Conservation (phyloP, 2,888 invertebrate species). For the Drosophila tripunctata region DNA sequence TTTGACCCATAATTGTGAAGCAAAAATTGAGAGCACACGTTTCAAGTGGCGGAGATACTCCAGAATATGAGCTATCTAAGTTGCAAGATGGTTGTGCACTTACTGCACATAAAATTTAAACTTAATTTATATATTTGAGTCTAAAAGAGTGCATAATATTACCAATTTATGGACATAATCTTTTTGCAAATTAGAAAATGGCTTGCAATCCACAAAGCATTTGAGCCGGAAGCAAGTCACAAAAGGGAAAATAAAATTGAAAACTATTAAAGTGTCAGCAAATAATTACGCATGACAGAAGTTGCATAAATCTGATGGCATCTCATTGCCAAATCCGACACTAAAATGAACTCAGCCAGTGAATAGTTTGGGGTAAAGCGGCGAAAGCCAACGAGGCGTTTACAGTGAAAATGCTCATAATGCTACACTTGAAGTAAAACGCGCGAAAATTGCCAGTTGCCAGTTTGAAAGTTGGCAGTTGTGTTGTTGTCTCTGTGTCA, state of each 20-base stretch:
- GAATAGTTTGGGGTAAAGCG: constrained; percentile 40
- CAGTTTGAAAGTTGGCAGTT: constrained; percentile 34
- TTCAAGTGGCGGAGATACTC: too few relatives aligned
- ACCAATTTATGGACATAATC: background rate
- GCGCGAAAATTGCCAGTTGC: constrained; percentile 32
- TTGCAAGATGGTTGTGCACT: too few relatives aligned
- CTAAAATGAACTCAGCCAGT: constrained; percentile 59
- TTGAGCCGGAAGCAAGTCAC: constrained; percentile 3
- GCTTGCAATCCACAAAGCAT: background rate
- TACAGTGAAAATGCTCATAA: constrained; percentile 59
- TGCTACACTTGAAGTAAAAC: constrained; percentile 61
- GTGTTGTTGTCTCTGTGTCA: constrained; percentile 12
- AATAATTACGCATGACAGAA: constrained; percentile 70
- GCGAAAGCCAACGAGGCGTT: constrained; percentile 55
- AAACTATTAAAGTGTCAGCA: constrained; percentile 77
- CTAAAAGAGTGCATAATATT: too few relatives aligned
- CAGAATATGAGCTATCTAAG: too few relatives aligned
- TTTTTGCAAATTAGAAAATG: constrained; percentile 1
- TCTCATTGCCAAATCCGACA: constrained; percentile 69
- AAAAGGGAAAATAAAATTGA: constrained; percentile 47
- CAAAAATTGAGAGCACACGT: background rate
- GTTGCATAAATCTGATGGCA: constrained; percentile 66
- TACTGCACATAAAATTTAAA: background rate
- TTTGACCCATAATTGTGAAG: constrained; percentile 9
- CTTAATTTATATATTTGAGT: too few relatives aligned